phyloP scores from a whole-genome alignment of 2,797 vertebrate species.

The Euphonia xanthogaster region DNA sequence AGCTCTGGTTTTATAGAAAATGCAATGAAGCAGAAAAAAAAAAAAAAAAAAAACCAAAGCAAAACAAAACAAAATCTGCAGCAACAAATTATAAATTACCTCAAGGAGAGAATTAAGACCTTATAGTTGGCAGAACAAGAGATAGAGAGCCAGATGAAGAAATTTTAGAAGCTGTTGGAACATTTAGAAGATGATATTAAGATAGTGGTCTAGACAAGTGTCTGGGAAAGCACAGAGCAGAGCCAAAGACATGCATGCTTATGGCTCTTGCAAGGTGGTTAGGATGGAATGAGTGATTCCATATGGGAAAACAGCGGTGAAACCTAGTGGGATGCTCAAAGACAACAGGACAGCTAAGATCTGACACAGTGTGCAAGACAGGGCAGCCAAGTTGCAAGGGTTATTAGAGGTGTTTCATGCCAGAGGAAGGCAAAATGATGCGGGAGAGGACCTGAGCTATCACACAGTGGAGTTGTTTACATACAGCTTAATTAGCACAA shows the following conservation, averaged over 20 bases:
- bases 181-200: background rate
- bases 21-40: background rate
- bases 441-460: background rate
- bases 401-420: background rate
- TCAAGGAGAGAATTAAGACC: background rate
- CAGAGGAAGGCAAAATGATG: background rate
- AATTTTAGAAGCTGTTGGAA: background rate
- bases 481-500: background rate
- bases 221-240: background rate
- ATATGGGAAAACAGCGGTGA: background rate
- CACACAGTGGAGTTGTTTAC: background rate
- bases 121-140: background rate
- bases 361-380: background rate
- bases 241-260: background rate
- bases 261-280: background rate
- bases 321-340: background rate
- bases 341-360: background rate
- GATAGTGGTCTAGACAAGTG: background rate
- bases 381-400: background rate
- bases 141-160: background rate
- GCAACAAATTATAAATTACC: background rate
- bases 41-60: background rate
- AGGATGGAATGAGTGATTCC: background rate
- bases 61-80: background rate
- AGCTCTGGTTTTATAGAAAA: background rate